Percentiles rank a stretch among this genome's conserved stretches.
Evolutionary conservation across 2,888 invertebrate genomes (phyloP).

Genomic region (Leptopilina syphax): DNA sequence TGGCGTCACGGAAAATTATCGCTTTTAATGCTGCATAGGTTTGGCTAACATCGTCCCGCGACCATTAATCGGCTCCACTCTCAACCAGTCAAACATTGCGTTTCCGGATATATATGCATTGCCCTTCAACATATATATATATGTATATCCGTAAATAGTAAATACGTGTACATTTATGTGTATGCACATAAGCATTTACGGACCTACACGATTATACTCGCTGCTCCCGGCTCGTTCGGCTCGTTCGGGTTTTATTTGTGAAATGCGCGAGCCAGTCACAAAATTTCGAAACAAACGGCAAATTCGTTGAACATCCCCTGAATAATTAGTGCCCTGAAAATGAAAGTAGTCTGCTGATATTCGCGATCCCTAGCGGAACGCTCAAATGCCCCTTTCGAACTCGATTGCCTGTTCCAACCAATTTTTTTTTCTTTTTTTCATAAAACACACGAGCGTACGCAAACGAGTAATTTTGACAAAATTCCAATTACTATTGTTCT

Average conservation of each 20-base stretch:
- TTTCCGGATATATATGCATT: constrained; percentile 55
- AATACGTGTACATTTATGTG: constrained; percentile 34
- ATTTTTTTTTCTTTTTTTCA: constrained; percentile 3
- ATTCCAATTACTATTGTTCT: constrained; percentile 21
- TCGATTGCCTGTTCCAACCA: constrained; percentile 21
- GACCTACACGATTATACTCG: constrained; percentile 5
- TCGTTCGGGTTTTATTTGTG: constrained; percentile 60
- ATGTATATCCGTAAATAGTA: constrained; percentile 26
- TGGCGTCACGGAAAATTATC: constrained; percentile 71
- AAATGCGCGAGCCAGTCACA: constrained; percentile 52
- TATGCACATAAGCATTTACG: not conserved
- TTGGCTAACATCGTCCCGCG: constrained; percentile 48
- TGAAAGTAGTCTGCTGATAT: constrained; percentile 70
- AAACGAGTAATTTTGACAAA: not conserved
- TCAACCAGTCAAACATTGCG: constrained; percentile 51
- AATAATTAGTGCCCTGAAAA: constrained; percentile 73
- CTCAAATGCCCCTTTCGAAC: constrained; percentile 28
- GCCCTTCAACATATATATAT: constrained; percentile 16
- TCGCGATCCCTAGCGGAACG: constrained; percentile 56
- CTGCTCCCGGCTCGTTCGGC: constrained; percentile 17
- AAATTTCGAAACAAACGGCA: constrained; percentile 35
- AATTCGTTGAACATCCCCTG: constrained; percentile 50
- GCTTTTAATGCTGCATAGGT: constrained; percentile 62
- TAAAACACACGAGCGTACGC: not conserved
- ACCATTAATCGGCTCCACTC: constrained; percentile 49